Evolutionary conservation across 2,113 vertebrate genomes (phyloP).

Genomic region (Lucifuga dentata): DNA sequence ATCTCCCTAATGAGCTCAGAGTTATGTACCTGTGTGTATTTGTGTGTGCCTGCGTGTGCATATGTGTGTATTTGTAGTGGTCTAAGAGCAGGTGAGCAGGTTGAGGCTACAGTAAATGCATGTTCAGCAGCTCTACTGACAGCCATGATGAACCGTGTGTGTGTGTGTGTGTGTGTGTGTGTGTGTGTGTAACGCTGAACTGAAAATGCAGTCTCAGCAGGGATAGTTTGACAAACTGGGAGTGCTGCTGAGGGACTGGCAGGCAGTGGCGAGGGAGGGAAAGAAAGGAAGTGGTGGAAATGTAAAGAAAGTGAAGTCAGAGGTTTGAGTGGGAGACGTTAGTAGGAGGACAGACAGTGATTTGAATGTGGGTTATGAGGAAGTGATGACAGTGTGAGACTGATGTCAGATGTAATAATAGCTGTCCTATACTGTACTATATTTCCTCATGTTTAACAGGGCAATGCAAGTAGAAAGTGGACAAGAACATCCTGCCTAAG

Average conservation of each 20-base stretch:
- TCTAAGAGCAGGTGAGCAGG: not conserved
- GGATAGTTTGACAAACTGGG: slow-evolving; percentile 49
- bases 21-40: slow-evolving; percentile 3
- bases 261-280: slow-evolving; percentile 20
- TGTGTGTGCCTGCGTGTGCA: slow-evolving; percentile 10
- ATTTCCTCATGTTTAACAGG: too few species aligned
- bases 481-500: too few species aligned
- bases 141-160: slow-evolving; percentile 49
- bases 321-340: slow-evolving; percentile 66
- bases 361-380: slow-evolving; percentile 53
- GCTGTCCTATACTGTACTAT: not conserved
- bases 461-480: too few species aligned
- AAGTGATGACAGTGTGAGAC: slow-evolving; percentile 36
- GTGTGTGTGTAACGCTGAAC: slow-evolving; percentile 12
- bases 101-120: slow-evolving; percentile 43
- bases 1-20: slow-evolving; percentile 18
- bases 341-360: slow-evolving; percentile 30
- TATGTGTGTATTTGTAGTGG: slow-evolving; percentile 1
- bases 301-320: slow-evolving; percentile 60
- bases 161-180: slow-evolving; percentile 12
- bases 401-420: slow-evolving; percentile 40
- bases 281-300: slow-evolving; percentile 55
- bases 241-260: slow-evolving; percentile 34
- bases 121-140: slow-evolving; percentile 51
- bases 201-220: slow-evolving; percentile 63